Evolutionary conservation across 1,140 invertebrate species (phyloP), one percentile per base, ranked within the genome.

Genomic region (Adoxophyes honmai): DNA sequence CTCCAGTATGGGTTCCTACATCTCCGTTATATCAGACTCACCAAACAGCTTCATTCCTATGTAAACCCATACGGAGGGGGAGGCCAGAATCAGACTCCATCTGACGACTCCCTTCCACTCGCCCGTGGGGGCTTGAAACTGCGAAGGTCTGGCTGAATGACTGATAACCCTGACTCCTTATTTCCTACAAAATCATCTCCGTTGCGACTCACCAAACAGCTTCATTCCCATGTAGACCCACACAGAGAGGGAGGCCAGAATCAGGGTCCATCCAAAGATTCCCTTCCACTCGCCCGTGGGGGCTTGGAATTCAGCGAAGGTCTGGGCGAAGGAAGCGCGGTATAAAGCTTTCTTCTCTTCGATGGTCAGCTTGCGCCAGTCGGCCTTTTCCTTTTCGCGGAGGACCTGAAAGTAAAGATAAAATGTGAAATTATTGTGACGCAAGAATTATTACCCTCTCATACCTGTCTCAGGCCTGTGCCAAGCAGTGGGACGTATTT

Each of bases 331-430:
- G 62, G 95, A 97, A 2, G 94, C 93, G 71, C 98, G 92, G 88
- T 99, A 99, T 18, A 99, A 86, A 1, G 92, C 91, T 90, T 99
- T 99, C 84, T 98, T 99, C 69, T 99, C 98, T 68, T 97, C 95
- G 1, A 95, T 81, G 10, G 94, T 93, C 0, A 99, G 81, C 65
- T 95, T 94, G 54, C 94, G 95, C 98, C 98, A 99, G 78, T 99
- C 97, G 15, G 96, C 96, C 82, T 96, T 96, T 84, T 99, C 98
- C 82, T 98, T 99, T 73, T 97, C 93, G 52, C 93, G 91, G 11
- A 99, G 89, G 18, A 92, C 93, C 92, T 95, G 28, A 14, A 14
- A 11, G 6, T 2, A 33, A 53, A 52, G 51, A 5, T 13, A 3
- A 3, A 3, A 52, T 33, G 1, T 28, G 6, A 28, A 28, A 28